Conservation (phyloP, 1,140 invertebrate genomes). For the Drosophila burlai region DNA sequence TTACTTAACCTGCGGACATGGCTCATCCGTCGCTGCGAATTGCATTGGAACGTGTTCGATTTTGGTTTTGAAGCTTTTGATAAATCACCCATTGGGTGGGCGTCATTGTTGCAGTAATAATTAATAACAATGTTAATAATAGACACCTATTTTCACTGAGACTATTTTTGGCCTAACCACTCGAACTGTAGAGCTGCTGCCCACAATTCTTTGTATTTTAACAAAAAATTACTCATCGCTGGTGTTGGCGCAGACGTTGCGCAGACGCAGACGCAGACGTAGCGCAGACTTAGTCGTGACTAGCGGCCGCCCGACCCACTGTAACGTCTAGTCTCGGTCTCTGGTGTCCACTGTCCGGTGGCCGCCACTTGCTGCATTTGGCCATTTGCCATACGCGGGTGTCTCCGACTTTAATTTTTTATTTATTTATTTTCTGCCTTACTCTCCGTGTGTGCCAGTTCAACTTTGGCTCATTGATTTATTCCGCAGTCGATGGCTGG, state of each 20-base stretch:
- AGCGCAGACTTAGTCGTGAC: constrained; percentile 48
- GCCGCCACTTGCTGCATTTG: constrained; percentile 55
- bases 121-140: constrained; percentile 38
- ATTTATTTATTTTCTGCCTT: constrained; percentile 12
- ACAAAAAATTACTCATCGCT: constrained; percentile 52
- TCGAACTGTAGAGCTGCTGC: constrained; percentile 35
- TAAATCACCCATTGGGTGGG: constrained; percentile 53
- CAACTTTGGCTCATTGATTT: constrained; percentile 67
- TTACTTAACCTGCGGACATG: constrained; percentile 21
- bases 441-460: constrained; percentile 49
- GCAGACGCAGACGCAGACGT: constrained; percentile 50
- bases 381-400: constrained; percentile 70
- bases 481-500: constrained; percentile 48
- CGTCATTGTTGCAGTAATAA: constrained; percentile 53
- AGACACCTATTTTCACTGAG: constrained; percentile 2
- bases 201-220: constrained; percentile 23
- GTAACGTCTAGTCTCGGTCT: constrained; percentile 5
- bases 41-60: constrained; percentile 39
- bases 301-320: constrained; percentile 27
- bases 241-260: constrained; percentile 38
- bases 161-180: constrained; percentile 38
- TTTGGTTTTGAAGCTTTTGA: constrained; percentile 12
- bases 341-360: constrained; percentile 9
- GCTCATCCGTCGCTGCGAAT: constrained; percentile 35
- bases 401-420: constrained; percentile 50